Conservation (phyloP, 2,888 invertebrate species). For the Lepidonotus clava region DNA sequence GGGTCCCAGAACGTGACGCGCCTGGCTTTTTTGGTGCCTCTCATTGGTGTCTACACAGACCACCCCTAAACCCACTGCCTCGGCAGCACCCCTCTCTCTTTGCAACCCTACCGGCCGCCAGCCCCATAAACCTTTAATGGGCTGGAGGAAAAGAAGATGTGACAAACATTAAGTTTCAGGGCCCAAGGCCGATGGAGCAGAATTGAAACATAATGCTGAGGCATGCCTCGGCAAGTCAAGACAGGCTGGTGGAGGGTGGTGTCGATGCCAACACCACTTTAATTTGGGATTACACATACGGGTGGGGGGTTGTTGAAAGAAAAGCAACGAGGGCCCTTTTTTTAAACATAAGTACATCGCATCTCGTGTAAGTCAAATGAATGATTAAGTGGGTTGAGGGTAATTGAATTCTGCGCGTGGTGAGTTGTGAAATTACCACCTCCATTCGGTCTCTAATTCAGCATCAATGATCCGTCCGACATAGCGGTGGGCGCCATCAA, state of each 20-base stretch:
- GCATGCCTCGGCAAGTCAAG: neutral
- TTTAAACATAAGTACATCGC: slow-evolving; percentile 25
- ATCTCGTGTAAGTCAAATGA: slow-evolving; percentile 43
- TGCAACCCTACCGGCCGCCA: neutral
- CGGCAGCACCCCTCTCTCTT: slow-evolving; percentile 4
- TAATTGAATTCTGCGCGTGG: slow-evolving; percentile 26
- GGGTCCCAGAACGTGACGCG: neutral
- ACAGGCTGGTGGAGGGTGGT: neutral
- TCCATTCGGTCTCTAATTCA: slow-evolving; percentile 44
- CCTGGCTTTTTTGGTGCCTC: neutral
- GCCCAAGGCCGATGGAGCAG: neutral
- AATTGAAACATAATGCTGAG: slow-evolving; percentile 42
- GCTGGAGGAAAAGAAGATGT: slow-evolving; percentile 51
- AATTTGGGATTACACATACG: slow-evolving; percentile 1
- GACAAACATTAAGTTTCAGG: slow-evolving; percentile 49
- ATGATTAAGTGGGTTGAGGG: slow-evolving; percentile 36
- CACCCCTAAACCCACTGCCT: slow-evolving; percentile 28
- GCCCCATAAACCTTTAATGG: slow-evolving; percentile 51
- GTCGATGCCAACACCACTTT: neutral
- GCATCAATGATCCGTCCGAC: slow-evolving; percentile 7
- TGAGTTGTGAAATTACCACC: slow-evolving; percentile 43
- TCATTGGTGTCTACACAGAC: neutral
- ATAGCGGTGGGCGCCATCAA: neutral
- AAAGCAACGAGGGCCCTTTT: neutral
- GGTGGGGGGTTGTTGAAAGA: neutral